Evolutionary conservation across 1,140 invertebrate genomes (phyloP), one percentile per base, ranked within the genome.

Genomic region (Drosophila paulistorum): DNA sequence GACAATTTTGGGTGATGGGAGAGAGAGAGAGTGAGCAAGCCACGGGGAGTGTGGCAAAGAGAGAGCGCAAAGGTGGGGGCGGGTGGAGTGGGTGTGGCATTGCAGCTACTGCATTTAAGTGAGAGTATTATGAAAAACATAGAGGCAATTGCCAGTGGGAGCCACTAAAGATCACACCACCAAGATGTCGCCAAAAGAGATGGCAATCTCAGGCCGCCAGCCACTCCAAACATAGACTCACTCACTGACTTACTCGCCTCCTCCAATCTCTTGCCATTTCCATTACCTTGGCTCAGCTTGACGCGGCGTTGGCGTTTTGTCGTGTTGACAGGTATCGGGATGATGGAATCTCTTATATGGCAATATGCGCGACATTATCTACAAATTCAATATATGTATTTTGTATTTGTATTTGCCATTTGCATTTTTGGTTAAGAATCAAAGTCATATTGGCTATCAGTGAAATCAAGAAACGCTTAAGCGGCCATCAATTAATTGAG

Each of bases 401-500:
- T 64, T 64, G 74, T 71, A 74, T 68, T 9, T 33, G 11, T n/a
- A 65, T 65, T 71, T 79, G 54, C 42, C 79, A 81, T 81, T 81
- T 77, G 79, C 66, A 81, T 81, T 74, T 58, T 59, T 37, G 57
- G 45, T n/a, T 14, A 2, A 35, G 30, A 37, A 59, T 59, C 57
- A 51, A 51, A 51, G 17, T 48, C 14, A 51, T 23, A 37, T 23
- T 51, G 57, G 57, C 57, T 59, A 59, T 59, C 57, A n/a, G 26
- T 26, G 54, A 11, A 39, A 59, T 59, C 57, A 59, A 59, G 41
- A 30, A 60, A 59, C 26, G 51, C 33, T 37, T 42, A 48, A 48
- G 45, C 64, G 65, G 73, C 68, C 58, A 74, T 81, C 77, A 79
- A 64, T 66, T 69, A 74, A 79, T 68, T 79, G 72, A 79, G 65